A percentile compares a stretch with the other conserved stretches of the same genome.
phyloP scores from a whole-genome alignment of 2,888 invertebrate genomes.

The Esperia sulphurella region DNA sequence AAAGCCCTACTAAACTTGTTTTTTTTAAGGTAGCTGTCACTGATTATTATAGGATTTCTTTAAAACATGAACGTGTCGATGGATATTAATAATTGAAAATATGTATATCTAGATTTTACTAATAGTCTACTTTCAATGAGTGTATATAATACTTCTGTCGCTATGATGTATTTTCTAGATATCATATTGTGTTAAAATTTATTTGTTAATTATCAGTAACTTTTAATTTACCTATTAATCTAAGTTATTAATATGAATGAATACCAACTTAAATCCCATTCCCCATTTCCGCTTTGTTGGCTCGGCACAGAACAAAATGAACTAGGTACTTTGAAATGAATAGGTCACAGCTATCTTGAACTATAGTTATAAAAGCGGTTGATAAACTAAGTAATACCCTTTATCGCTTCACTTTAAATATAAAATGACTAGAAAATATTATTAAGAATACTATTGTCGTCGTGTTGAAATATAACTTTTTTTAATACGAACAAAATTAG shows the following conservation, averaged over 20 bases:
- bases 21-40: constrained; percentile 32
- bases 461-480: constrained; percentile 51
- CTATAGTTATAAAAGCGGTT: constrained; percentile 30
- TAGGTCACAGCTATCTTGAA: background rate
- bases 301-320: background rate
- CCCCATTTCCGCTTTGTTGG: background rate
- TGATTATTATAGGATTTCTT: constrained; percentile 3
- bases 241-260: no score
- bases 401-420: constrained; percentile 59
- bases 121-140: background rate
- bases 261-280: background rate
- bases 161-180: background rate
- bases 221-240: background rate
- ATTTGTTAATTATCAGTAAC: background rate
- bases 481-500: constrained; percentile 12
- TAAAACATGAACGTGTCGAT: background rate
- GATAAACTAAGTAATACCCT: constrained; percentile 29
- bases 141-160: background rate
- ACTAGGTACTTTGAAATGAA: background rate
- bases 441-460: constrained; percentile 50
- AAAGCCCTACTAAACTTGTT: constrained; percentile 25
- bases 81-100: background rate
- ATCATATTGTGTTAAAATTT: no score
- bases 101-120: background rate
- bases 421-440: constrained; percentile 34